Conservation (phyloP, 1,140 invertebrate species). For the Lineus longissimus region DNA sequence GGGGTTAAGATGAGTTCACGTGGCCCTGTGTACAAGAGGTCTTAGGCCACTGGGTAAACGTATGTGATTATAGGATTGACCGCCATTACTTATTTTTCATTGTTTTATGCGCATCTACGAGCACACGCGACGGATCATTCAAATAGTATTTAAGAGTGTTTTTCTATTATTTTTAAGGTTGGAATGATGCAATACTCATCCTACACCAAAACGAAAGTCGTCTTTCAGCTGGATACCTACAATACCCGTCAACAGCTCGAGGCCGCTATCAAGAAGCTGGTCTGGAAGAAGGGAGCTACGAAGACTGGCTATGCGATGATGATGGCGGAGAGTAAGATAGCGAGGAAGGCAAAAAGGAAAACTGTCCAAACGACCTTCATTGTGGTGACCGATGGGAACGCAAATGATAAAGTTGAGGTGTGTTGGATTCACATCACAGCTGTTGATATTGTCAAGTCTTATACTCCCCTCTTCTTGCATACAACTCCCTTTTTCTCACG, state of each 20-base stretch:
- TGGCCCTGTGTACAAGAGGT: too few relatives aligned
- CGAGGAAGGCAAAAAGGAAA: not conserved
- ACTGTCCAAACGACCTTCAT: constrained; percentile 3
- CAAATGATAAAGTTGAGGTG: constrained; percentile 13
- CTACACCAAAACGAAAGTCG: not conserved
- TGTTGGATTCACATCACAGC: constrained; percentile 9
- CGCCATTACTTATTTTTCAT: too few relatives aligned
- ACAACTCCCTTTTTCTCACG: too few relatives aligned
- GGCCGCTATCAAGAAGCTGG: constrained; percentile 11
- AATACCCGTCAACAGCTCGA: constrained; percentile 10
- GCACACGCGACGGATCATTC: too few relatives aligned
- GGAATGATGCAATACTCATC: too few relatives aligned
- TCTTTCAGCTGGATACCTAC: constrained; percentile 18
- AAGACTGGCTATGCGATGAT: constrained; percentile 14
- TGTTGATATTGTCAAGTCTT: too few relatives aligned
- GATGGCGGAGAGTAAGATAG: constrained; percentile 15
- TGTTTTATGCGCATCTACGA: too few relatives aligned
- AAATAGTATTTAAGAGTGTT: too few relatives aligned
- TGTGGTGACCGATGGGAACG: constrained; percentile 24
- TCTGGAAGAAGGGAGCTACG: not conserved
- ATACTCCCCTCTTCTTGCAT: not conserved
- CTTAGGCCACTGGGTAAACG: too few relatives aligned
- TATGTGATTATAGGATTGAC: too few relatives aligned
- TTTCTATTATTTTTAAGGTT: too few relatives aligned
- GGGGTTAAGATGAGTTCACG: too few relatives aligned